phyloP scores from a whole-genome alignment of 2,113 vertebrate genomes.

The Gadus chalcogrammus region DNA sequence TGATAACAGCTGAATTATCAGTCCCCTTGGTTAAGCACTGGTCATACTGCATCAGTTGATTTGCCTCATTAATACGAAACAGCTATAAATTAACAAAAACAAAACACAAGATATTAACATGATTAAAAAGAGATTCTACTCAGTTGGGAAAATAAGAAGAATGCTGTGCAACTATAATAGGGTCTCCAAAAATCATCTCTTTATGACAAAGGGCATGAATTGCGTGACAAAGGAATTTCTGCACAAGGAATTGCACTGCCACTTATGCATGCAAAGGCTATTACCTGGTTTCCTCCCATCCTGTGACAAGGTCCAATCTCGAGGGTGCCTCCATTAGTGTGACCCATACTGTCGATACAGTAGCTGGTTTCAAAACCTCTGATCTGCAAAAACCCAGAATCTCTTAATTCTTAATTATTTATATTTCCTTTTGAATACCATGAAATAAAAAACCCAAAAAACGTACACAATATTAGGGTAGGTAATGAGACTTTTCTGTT shows the following conservation, averaged over 20 bases:
- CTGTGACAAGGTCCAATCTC: slow-evolving; percentile 94
- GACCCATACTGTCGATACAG: slow-evolving; percentile 99
- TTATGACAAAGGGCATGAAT: no score
- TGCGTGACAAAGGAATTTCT: no score
- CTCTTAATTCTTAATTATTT: no score
- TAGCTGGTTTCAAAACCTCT: slow-evolving; percentile 88
- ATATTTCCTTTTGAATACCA: neutral
- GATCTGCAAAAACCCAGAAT: slow-evolving; percentile 71
- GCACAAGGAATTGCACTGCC: no score
- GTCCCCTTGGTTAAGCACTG: slow-evolving; percentile 87
- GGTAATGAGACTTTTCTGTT: no score
- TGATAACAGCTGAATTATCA: slow-evolving; percentile 83
- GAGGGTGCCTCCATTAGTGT: slow-evolving; percentile 87
- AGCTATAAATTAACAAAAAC: slow-evolving; percentile 69
- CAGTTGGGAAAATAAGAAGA: neutral
- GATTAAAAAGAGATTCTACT: neutral
- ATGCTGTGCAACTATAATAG: neutral
- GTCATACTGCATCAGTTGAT: slow-evolving; percentile 97
- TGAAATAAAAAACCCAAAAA: slow-evolving; percentile 3
- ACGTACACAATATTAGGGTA: no score
- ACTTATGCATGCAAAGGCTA: neutral
- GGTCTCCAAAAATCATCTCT: neutral
- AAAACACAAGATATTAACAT: neutral
- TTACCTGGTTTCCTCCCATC: slow-evolving; percentile 98
- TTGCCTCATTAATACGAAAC: slow-evolving; percentile 95